A percentile compares a stretch with the other conserved stretches of the same genome.
phyloP scores from a whole-genome alignment of 2,797 vertebrate species.

The Anguilla marmorata region DNA sequence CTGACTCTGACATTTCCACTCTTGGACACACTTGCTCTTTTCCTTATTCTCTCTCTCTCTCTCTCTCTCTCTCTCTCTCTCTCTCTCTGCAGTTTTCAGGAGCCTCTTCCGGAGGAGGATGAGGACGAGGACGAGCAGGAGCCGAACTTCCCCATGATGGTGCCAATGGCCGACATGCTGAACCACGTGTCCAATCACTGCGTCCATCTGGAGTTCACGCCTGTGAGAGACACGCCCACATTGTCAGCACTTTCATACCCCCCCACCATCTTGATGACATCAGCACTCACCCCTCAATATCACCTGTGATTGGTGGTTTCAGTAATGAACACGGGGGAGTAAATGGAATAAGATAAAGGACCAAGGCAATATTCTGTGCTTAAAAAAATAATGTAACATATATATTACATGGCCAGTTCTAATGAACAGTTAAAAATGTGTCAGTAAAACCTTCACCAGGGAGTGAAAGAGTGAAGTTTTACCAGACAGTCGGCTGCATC shows the following conservation, averaged over 20 bases:
- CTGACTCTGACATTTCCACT: not conserved
- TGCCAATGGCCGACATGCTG: conserved; percentile 93
- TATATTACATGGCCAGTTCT: too few relatives aligned
- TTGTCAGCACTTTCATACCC: not conserved
- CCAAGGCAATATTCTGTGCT: too few relatives aligned
- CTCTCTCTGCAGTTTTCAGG: conserved; percentile 83
- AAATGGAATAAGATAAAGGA: too few relatives aligned
- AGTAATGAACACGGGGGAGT: too few relatives aligned
- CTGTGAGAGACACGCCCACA: conserved; percentile 68
- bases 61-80: conserved; percentile 26
- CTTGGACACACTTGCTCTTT: not conserved
- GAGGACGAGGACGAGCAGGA: conserved; percentile 78
- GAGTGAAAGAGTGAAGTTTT: too few relatives aligned
- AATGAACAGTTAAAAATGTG: too few relatives aligned
- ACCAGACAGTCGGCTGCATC: not conserved
- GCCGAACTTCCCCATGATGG: conserved; percentile 88
- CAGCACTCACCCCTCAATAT: too few relatives aligned
- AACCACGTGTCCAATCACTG: conserved; percentile 91
- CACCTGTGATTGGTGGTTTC: too few relatives aligned
- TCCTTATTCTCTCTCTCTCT: conserved; percentile 13
- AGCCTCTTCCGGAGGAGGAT: conserved; percentile 75
- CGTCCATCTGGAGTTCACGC: conserved; percentile 85
- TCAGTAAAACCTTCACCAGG: too few relatives aligned
- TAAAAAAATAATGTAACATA: too few relatives aligned
- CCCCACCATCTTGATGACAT: not conserved